Evolutionary conservation across 2,113 vertebrate species (phyloP).

Genomic region (Poeciliopsis prolifica): DNA sequence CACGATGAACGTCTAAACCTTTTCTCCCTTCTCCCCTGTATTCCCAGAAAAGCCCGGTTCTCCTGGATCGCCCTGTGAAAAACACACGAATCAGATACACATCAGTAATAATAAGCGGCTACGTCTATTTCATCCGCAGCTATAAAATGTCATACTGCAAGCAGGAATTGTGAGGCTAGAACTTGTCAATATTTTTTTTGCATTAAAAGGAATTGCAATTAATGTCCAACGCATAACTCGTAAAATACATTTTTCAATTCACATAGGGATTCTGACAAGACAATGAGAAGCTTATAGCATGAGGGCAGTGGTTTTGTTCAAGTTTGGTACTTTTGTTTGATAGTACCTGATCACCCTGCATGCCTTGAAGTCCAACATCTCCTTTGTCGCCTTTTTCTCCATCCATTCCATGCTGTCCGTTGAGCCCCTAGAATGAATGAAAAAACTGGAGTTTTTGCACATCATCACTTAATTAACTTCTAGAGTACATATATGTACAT

Average conservation of each 20-base stretch:
- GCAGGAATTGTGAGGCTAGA: no score
- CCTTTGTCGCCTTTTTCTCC: conserved; percentile 87
- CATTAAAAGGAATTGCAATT: no score
- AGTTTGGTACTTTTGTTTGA: conserved; percentile 23
- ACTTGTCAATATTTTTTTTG: no score
- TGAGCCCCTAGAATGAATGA: conserved; percentile 77
- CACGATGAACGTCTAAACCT: conserved; percentile 71
- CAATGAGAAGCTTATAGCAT: neutral
- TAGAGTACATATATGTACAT: no score
- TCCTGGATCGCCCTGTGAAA: conserved; percentile 81
- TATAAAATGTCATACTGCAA: no score
- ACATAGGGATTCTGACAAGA: no score
- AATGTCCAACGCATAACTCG: no score
- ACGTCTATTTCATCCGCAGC: no score
- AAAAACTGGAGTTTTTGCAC: neutral
- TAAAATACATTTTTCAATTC: no score
- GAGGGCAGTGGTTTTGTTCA: neutral
- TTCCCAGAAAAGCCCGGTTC: conserved; percentile 81
- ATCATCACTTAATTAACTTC: no score
- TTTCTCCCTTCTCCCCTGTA: conserved; percentile 81
- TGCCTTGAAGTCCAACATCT: conserved; percentile 81
- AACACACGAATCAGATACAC: neutral
- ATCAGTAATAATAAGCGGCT: neutral
- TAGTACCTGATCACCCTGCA: conserved; percentile 79
- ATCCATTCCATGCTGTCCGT: conserved; percentile 81